These are phyloP conservation scores for Procambarus clarkii DNA, from an alignment of 1,140 invertebrate genomes.

Conservation along the genomic window DNA sequence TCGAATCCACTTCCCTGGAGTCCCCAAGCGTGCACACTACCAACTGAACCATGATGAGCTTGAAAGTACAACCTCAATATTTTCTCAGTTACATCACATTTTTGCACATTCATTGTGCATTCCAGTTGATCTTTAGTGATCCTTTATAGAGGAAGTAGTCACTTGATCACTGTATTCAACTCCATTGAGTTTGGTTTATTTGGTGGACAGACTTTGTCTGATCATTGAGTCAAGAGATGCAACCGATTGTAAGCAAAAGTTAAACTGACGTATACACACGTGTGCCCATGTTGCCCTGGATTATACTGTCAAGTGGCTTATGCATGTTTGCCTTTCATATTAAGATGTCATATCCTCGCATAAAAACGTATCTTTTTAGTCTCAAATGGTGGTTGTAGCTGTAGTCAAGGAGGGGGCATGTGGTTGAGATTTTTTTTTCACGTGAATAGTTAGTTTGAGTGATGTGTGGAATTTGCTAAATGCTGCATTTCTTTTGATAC, in stretches of 20 bases:
- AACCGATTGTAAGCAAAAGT: neutral
- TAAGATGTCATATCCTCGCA: neutral
- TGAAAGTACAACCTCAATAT: no score
- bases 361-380: neutral
- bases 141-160: no score
- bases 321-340: constrained; percentile 6
- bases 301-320: constrained; percentile 2
- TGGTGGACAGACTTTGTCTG: no score
- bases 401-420: neutral
- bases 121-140: no score
- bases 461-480: neutral
- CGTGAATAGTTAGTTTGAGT: neutral
- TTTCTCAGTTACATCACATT: no score
- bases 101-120: no score
- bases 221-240: no score
- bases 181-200: no score
- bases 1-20: no score
- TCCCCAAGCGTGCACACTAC: no score
- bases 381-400: neutral
- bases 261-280: neutral
- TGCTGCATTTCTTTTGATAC: neutral
- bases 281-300: neutral
- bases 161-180: no score
- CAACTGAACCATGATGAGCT: no score
- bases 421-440: neutral